Evolutionary conservation across 1,140 invertebrate genomes (phyloP).

Genomic region (Pseudomyrmex cubaensis): DNA sequence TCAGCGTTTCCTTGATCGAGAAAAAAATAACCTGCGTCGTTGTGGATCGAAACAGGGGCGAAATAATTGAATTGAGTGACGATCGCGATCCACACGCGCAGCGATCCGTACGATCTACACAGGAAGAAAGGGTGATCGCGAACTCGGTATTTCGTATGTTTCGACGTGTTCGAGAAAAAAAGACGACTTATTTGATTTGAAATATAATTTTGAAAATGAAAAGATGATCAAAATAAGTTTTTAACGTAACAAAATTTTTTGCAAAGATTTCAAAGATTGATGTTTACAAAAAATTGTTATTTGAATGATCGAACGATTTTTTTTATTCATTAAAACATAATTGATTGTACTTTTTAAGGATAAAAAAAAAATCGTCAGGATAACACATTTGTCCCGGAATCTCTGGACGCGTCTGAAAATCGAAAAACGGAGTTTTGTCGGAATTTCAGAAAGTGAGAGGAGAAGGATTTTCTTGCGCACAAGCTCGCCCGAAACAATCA

Average conservation of each 20-base stretch:
- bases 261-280: background rate
- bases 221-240: no score
- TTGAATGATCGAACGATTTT: background rate
- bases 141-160: constrained; percentile 45
- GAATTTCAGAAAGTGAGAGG: constrained; percentile 24
- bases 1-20: background rate
- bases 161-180: constrained; percentile 5
- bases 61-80: background rate
- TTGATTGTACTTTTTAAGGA: constrained; percentile 10
- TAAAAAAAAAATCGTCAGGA: constrained; percentile 1
- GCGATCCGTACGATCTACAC: constrained; percentile 19
- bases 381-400: background rate
- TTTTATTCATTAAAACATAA: background rate
- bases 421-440: constrained; percentile 25
- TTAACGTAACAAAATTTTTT: background rate
- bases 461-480: constrained; percentile 70
- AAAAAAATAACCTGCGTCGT: background rate
- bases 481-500: constrained; percentile 79
- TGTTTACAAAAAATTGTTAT: no score
- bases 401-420: constrained; percentile 28
- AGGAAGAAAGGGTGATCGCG: constrained; percentile 44
- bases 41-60: constrained; percentile 30
- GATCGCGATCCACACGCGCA: constrained; percentile 31
- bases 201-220: no score
- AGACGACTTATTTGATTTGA: no score